Base-by-base conservation (phyloP, 2,888 invertebrate species). In the Anodontia alba region DNA sequence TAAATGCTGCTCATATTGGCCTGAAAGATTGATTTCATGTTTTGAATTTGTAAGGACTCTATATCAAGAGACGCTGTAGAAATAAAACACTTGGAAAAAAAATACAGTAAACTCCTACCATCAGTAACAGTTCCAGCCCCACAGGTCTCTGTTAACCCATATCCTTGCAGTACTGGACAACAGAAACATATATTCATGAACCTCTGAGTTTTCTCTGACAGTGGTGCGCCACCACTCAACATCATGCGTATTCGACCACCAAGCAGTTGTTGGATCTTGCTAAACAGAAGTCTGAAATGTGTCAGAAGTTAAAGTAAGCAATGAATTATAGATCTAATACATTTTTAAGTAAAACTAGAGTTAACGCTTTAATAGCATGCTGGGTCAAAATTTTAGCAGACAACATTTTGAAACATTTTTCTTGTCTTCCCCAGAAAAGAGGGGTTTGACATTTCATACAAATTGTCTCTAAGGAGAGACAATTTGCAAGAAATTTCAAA, bases 121-220 rank as follows among this genome's bases (percentile, higher is more conserved):
- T 94, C 93, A n/a, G 91, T 86, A 7, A 94, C 92, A n/a, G 94
- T 93, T 3, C 98, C 99, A 92, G 98, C 98, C 0, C 99, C 98
- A 88, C 98, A 97, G 23, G 99, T 98, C 96, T 99, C 99, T 0
- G 99, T 99, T 83, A 99, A 96, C 0, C 99, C 99, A 95, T 99
- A 99, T 72, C 99, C 99, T 93, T 98, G 98, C 79, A 97, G 96
- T 62, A 99, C 96, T 83, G 97, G 97, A 83, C 97, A 97, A 94
- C 99, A 98, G 86, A 99, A 96, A 94, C 98, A 98, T 81, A 97
- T 96, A 94, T 97, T 97, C 91, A 98, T 97, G 95, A 99, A 98
- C 93, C 97, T 96, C 94, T 99, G 99, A 17, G 99, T 99, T 94
- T 99, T 99, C 0, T 98, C 97, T 8, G 98, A 97, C 29, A 99